Percentiles rank a stretch among this genome's conserved stretches.
These are phyloP conservation scores for Caiman crocodilus DNA, from an alignment of 2,797 vertebrate species.

Conservation along the genomic window DNA sequence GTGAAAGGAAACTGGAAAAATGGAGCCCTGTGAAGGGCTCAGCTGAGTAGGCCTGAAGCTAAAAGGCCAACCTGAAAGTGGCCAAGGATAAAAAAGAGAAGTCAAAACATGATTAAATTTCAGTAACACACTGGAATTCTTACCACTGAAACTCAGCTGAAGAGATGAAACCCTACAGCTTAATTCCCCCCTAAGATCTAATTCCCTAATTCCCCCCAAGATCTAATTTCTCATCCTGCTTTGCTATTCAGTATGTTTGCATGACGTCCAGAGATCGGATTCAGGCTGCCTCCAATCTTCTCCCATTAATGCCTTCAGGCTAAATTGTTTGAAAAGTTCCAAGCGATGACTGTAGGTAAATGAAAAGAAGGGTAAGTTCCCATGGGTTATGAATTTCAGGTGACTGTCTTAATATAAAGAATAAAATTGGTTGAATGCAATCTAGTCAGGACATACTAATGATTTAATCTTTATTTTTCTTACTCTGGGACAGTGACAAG, in stretches of 20 bases:
- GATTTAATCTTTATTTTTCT: not conserved
- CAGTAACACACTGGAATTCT: no score
- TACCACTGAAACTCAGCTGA: not conserved
- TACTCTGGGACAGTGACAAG: not conserved
- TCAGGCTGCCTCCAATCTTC: slow-evolving; percentile 78
- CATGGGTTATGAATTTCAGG: not conserved
- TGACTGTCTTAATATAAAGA: not conserved
- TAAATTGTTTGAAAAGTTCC: slow-evolving; percentile 80
- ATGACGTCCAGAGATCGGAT: slow-evolving; percentile 74
- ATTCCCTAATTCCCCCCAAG: no score
- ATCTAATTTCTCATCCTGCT: not conserved
- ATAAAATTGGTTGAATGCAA: not conserved
- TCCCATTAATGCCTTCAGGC: slow-evolving; percentile 71
- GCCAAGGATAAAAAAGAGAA: not conserved
- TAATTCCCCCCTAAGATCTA: not conserved
- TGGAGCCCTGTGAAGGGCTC: not conserved
- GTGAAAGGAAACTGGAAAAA: not conserved
- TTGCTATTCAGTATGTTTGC: not conserved
- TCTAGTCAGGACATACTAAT: not conserved
- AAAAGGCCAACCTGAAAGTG: not conserved
- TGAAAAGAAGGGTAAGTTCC: not conserved
- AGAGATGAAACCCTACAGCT: not conserved
- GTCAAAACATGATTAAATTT: no score
- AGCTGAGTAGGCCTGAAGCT: not conserved
- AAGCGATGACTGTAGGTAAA: slow-evolving; percentile 78